Conservation (phyloP, 1,140 invertebrate species). For the Sesamia nonagrioides region DNA sequence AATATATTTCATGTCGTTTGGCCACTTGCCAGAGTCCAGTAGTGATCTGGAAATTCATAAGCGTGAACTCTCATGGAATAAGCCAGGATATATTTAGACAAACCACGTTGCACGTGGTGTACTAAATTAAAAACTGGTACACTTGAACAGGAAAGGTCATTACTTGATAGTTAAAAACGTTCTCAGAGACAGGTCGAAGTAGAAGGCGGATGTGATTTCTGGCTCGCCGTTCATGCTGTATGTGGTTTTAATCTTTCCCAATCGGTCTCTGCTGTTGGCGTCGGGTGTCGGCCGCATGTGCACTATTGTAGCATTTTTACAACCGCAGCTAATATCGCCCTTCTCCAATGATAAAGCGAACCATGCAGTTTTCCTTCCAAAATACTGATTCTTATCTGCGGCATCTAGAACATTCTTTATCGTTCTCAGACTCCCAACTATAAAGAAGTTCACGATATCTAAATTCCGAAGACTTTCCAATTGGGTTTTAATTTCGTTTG, state of each 20-base stretch:
- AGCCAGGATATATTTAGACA: slow-evolving; percentile 77
- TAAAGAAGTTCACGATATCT: slow-evolving; percentile 96
- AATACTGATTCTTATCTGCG: slow-evolving; percentile 85
- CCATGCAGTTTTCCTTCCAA: slow-evolving; percentile 86
- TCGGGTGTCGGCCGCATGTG: slow-evolving; percentile 90
- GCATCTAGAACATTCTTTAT: slow-evolving; percentile 91
- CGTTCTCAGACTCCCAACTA: slow-evolving; percentile 91
- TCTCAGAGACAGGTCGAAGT: slow-evolving; percentile 93
- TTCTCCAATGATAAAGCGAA: slow-evolving; percentile 90
- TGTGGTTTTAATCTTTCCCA: slow-evolving; percentile 90
- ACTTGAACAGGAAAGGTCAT: slow-evolving; percentile 69
- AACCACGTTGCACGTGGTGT: slow-evolving; percentile 67
- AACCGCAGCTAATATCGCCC: slow-evolving; percentile 90
- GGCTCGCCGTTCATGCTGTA: slow-evolving; percentile 91
- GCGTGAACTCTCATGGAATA: slow-evolving; percentile 75
- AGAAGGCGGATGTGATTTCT: slow-evolving; percentile 93
- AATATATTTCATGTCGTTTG: slow-evolving; percentile 91
- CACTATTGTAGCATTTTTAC: slow-evolving; percentile 91
- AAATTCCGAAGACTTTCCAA: slow-evolving; percentile 91
- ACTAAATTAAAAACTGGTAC: slow-evolving; percentile 65
- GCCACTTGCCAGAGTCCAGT: slow-evolving; percentile 90
- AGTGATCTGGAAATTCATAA: slow-evolving; percentile 85
- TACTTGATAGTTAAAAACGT: slow-evolving; percentile 93
- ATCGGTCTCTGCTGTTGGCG: slow-evolving; percentile 88
- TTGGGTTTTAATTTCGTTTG: slow-evolving; percentile 89